Evolutionary conservation across 2,888 invertebrate species (phyloP).

Genomic region (Caenorhabditis auriculariae): DNA sequence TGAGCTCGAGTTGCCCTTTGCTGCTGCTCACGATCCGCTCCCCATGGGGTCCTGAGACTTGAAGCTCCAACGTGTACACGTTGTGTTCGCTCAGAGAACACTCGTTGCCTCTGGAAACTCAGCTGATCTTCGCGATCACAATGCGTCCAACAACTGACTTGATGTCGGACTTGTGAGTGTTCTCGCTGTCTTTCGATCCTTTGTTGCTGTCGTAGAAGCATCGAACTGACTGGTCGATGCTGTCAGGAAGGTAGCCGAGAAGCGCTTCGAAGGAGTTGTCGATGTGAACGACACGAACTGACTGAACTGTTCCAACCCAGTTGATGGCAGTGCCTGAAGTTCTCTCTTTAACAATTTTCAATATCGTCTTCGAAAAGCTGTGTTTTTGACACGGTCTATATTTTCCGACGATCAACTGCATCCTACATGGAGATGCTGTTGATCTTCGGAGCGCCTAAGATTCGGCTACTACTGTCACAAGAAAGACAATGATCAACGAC

Average conservation of each 20-base stretch:
- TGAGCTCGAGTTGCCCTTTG: slow-evolving; percentile 49
- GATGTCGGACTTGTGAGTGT: too few relatives aligned
- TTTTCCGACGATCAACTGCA: too few relatives aligned
- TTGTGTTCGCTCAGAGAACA: slow-evolving; percentile 51
- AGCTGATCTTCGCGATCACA: too few relatives aligned
- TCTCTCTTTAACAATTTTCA: too few relatives aligned
- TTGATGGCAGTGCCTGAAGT: slow-evolving; percentile 41
- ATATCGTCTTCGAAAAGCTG: too few relatives aligned
- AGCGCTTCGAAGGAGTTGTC: slow-evolving; percentile 57
- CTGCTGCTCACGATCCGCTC: slow-evolving; percentile 35
- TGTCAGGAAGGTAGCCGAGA: slow-evolving; percentile 55
- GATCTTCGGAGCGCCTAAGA: too few relatives aligned
- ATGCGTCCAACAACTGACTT: too few relatives aligned
- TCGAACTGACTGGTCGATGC: slow-evolving; percentile 44
- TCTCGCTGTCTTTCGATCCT: neutral
- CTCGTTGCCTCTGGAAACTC: slow-evolving; percentile 41
- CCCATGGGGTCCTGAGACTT: slow-evolving; percentile 56
- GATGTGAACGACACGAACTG: slow-evolving; percentile 47
- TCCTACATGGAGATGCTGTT: too few relatives aligned
- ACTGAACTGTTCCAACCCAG: slow-evolving; percentile 53
- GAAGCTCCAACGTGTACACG: slow-evolving; percentile 54
- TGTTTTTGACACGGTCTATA: too few relatives aligned
- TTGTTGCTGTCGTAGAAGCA: slow-evolving; percentile 56
- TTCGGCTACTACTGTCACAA: too few relatives aligned
- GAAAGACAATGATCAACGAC: too few relatives aligned